Conservation (phyloP, 1,140 invertebrate genomes). For the Mercenaria mercenaria region DNA sequence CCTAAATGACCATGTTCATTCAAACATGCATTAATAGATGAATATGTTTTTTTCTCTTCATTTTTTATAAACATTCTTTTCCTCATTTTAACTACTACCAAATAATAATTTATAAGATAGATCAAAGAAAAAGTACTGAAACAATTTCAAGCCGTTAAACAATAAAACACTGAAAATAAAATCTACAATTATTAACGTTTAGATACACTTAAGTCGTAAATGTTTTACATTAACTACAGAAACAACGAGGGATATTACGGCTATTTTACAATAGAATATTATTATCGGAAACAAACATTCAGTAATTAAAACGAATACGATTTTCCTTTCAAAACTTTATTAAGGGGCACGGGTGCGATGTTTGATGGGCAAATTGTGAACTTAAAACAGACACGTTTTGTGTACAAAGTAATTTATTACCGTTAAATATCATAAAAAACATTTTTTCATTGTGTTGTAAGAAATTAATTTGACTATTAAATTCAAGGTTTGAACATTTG, state of each 20-base stretch:
- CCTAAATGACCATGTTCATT: too few species aligned
- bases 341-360: constrained; percentile 38
- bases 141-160: constrained; percentile 40
- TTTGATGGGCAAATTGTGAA: background rate
- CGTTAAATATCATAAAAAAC: constrained; percentile 42
- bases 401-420: constrained; percentile 47
- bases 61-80: too few species aligned
- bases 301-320: constrained; percentile 41
- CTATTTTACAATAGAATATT: constrained; percentile 44
- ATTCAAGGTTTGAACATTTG: constrained; percentile 35
- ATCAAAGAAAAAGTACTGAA: constrained; percentile 27
- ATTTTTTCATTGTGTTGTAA: constrained; percentile 20
- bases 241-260: background rate
- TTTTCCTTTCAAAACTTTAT: constrained; percentile 51
- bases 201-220: constrained; percentile 16
- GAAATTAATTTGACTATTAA: constrained; percentile 38
- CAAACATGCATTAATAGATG: too few species aligned
- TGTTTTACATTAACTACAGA: constrained; percentile 15
- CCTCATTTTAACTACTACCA: too few species aligned
- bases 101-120: background rate
- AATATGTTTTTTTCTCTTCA: too few species aligned
- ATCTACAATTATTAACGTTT: constrained; percentile 42
- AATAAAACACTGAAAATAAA: constrained; percentile 57
- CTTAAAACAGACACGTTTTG: constrained; percentile 38
- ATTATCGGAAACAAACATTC: constrained; percentile 35